Evolutionary conservation across 2,113 vertebrate species (phyloP), one percentile per base, ranked within the genome.

Genomic region (Recurvirostra avosetta): DNA sequence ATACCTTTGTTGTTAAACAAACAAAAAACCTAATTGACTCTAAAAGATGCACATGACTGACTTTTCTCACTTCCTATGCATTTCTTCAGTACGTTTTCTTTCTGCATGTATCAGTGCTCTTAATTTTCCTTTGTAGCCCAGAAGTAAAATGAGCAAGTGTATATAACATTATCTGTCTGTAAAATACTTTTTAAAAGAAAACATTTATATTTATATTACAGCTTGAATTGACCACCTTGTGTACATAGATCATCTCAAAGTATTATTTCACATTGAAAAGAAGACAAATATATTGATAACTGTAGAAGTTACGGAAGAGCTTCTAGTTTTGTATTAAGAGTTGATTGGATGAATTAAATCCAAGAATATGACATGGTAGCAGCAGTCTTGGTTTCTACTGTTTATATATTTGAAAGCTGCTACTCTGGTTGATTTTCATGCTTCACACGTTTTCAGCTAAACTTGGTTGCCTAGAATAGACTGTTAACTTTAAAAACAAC

Each of bases 211-310:
- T 98, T 98, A 98, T 98, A 98, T 98, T 98, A 97, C 98, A 97
- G 98, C 98, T 99, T 98, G 97, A 98, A 98, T 98, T 98, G 98
- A 99, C 98, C 98, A 98, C 98, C 98, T 98, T 98, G 90, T 99
- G 98, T 99, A 99, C 98, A 99, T 99, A 99, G 98, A 97, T 99
- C 98, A 99, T 99, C 98, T 98, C 98, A 98, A 98, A 99, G 98
- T 99, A 99, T 99, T 99, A 99, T 99, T 99, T 99, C 99, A 99
- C 99, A 99, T 99, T 99, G 99, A 99, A 99, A 99, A 99, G 98
- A 99, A 96, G 97, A 99, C 97, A 98, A 98, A 97, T 98, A 98
- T 97, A 98, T 98, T 98, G 98, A 98, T 98, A 98, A 98, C 97
- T 99, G 96, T 98, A 98, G 98, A 98, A 98, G 98, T 98, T 99